These are phyloP conservation scores for Ischnus inquisitorius DNA, from an alignment of 2,888 invertebrate species.

Conservation along the genomic window DNA sequence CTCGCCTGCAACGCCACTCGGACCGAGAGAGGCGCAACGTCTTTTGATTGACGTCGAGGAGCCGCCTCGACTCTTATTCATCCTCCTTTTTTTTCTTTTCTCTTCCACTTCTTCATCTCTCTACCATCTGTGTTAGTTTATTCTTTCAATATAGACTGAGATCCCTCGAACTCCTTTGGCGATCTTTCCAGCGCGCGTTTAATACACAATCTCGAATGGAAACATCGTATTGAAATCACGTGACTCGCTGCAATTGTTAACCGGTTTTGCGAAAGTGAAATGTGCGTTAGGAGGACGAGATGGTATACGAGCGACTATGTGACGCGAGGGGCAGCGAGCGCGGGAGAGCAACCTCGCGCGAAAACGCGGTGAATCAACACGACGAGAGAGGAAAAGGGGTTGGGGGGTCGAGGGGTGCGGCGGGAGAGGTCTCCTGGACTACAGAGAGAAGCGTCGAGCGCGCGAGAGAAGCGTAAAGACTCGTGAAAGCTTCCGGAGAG, in stretches of 20 bases:
- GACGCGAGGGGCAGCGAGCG: background rate
- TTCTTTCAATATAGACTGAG: constrained; percentile 29
- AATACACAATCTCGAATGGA: background rate
- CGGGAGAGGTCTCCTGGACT: constrained; percentile 25
- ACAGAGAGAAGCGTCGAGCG: constrained; percentile 52
- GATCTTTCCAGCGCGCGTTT: background rate
- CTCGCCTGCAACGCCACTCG: constrained; percentile 25
- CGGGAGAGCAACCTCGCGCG: constrained; percentile 5
- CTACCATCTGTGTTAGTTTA: constrained; percentile 16
- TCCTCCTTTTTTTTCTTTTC: constrained; percentile 9
- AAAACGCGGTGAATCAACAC: constrained; percentile 51
- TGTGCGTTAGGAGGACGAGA: no score
- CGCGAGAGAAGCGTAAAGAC: constrained; percentile 82
- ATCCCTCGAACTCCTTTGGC: background rate
- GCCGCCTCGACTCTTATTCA: constrained; percentile 48
- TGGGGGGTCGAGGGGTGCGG: no score
- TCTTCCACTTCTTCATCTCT: constrained; percentile 10
- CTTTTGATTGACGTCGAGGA: constrained; percentile 66
- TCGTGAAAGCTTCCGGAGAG: constrained; percentile 85
- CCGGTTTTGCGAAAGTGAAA: no score
- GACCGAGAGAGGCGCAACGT: constrained; percentile 48
- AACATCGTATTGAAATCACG: background rate
- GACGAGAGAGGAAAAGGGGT: constrained; percentile 25
- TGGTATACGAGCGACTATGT: no score
- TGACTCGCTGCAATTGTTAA: no score